These are phyloP conservation scores for Percina caprodes DNA, from an alignment of 2,113 vertebrate species.

Conservation along the genomic window DNA sequence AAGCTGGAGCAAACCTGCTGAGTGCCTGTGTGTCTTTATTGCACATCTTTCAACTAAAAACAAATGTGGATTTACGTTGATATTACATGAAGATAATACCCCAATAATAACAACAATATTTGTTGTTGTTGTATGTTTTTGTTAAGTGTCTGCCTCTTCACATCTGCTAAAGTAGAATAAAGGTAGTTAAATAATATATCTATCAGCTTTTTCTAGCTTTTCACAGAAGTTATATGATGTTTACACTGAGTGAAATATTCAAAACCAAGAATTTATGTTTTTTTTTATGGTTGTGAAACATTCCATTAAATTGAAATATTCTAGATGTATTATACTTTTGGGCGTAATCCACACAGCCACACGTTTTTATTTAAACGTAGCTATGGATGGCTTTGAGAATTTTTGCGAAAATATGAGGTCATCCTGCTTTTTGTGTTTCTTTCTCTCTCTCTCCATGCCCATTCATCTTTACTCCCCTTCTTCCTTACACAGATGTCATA, in stretches of 20 bases:
- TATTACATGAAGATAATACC: background rate
- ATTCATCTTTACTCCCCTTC: constrained; percentile 32
- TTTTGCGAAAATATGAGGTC: constrained; percentile 55
- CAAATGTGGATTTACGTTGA: background rate
- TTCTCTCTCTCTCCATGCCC: constrained; percentile 17
- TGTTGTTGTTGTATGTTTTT: too few relatives aligned
- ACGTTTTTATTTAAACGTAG: too few relatives aligned
- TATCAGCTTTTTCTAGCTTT: too few relatives aligned
- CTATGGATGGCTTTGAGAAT: constrained; percentile 27
- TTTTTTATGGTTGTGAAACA: too few relatives aligned
- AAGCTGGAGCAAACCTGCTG: constrained; percentile 38
- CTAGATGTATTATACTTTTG: too few relatives aligned
- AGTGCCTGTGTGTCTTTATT: background rate
- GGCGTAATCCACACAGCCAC: too few relatives aligned
- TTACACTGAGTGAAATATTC: too few relatives aligned
- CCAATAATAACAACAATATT: background rate
- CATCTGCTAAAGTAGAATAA: background rate
- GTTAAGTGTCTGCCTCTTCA: background rate
- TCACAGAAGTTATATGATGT: too few relatives aligned
- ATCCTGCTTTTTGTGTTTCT: constrained; percentile 35
- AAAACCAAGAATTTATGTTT: too few relatives aligned
- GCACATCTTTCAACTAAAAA: background rate
- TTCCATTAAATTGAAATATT: too few relatives aligned
- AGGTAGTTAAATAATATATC: background rate
- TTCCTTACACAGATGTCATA: constrained; percentile 51